Evolutionary conservation across 1,140 invertebrate species (phyloP).

Genomic region (Cyphomyrmex costatus): DNA sequence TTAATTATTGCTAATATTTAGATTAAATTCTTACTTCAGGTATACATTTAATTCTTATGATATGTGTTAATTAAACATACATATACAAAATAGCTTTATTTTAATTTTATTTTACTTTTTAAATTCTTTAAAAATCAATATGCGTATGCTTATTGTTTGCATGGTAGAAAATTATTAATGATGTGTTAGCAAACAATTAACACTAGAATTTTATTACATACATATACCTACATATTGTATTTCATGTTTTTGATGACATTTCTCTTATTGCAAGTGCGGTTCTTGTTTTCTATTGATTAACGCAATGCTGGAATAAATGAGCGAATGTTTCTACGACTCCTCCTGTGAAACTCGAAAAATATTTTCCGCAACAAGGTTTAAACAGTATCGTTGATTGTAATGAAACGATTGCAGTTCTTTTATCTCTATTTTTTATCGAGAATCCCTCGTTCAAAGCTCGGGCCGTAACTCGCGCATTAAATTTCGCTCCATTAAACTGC

Average conservation of each 20-base stretch:
- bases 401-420: slow-evolving; percentile 31
- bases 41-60: not conserved
- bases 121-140: not conserved
- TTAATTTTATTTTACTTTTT: slow-evolving; percentile 6
- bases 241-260: not conserved
- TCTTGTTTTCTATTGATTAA: slow-evolving; percentile 4
- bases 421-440: slow-evolving; percentile 44
- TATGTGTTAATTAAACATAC: not conserved
- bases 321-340: not conserved
- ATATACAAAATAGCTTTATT: not conserved
- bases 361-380: slow-evolving; percentile 44
- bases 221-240: not conserved
- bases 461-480: slow-evolving; percentile 60
- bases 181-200: slow-evolving; percentile 22
- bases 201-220: too few species aligned
- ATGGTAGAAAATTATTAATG: not conserved
- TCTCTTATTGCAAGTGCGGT: not conserved
- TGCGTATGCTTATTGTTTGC: too few species aligned
- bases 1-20: not conserved
- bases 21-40: not conserved
- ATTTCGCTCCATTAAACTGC: slow-evolving; percentile 77
- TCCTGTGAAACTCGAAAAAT: slow-evolving; percentile 17
- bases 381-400: slow-evolving; percentile 33
- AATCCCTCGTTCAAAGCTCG: not conserved
- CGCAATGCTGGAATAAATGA: not conserved